phyloP scores from a whole-genome alignment of 2,113 vertebrate genomes.

The Strigops habroptila region DNA sequence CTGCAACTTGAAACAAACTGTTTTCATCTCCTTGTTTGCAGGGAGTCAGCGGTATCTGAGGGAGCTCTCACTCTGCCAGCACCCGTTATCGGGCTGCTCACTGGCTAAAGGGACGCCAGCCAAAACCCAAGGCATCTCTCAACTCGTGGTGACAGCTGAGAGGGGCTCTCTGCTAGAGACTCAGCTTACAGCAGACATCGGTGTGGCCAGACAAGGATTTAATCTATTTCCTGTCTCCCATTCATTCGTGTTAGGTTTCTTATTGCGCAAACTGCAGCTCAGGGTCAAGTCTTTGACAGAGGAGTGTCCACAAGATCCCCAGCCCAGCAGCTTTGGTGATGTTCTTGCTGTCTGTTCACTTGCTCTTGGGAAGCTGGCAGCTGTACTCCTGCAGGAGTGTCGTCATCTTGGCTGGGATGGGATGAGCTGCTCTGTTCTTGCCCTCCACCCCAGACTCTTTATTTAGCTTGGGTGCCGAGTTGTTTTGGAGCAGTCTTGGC shows the following conservation, averaged over 20 bases:
- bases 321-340: not conserved
- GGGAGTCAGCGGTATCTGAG: not conserved
- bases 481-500: not conserved
- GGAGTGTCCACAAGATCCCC: not conserved
- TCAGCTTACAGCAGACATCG: not conserved
- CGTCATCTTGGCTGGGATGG: not conserved
- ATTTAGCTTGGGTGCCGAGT: constrained; percentile 23
- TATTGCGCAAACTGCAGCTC: not conserved
- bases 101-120: not conserved
- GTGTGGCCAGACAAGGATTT: not conserved
- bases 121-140: constrained; percentile 26
- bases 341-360: not conserved
- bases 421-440: not conserved
- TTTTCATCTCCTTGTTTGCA: constrained; percentile 37
- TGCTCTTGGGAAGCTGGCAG: not conserved
- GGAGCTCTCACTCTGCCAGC: constrained; percentile 7
- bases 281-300: not conserved
- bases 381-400: not conserved
- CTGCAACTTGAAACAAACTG: constrained; percentile 9
- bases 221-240: constrained; percentile 35
- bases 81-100: not conserved
- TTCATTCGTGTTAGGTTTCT: not conserved
- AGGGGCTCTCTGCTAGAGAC: not conserved
- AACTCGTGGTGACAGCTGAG: not conserved
- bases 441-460: not conserved